Conservation (phyloP, 2,797 vertebrate species). For the Mormyrus proboscirostris region DNA sequence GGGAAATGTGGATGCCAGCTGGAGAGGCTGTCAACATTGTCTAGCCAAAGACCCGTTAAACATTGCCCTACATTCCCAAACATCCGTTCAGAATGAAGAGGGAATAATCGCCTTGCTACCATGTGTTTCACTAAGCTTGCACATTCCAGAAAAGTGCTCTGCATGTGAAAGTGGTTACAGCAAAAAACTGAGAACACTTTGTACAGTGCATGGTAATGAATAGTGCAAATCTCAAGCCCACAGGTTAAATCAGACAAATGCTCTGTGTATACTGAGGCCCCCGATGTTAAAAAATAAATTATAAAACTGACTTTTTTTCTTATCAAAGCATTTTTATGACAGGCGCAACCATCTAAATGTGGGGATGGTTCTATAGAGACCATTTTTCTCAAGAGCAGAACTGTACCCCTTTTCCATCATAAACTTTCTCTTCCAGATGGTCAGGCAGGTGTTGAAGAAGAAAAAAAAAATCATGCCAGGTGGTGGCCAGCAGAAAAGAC, state of each 20-base stretch:
- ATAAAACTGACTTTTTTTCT: background rate
- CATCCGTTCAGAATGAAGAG: background rate
- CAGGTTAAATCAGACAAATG: background rate
- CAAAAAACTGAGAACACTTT: background rate
- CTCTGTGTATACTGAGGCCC: background rate
- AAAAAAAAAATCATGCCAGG: background rate
- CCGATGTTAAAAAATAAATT: background rate
- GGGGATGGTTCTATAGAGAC: background rate
- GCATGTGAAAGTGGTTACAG: background rate
- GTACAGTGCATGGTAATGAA: background rate
- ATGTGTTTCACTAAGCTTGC: background rate
- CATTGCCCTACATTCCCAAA: background rate
- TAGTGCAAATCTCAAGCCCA: background rate
- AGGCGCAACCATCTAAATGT: background rate
- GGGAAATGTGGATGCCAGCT: background rate
- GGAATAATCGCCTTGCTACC: background rate
- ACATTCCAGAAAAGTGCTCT: background rate
- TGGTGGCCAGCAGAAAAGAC: background rate
- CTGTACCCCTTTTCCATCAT: background rate
- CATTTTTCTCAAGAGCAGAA: background rate
- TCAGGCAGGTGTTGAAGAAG: background rate
- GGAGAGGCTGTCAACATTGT: background rate
- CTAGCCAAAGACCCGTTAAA: background rate
- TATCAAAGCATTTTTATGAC: background rate
- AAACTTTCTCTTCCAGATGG: conserved; percentile 9